Evolutionary conservation across 2,797 vertebrate genomes (phyloP).

Genomic region (Philypnodon macrostomus): DNA sequence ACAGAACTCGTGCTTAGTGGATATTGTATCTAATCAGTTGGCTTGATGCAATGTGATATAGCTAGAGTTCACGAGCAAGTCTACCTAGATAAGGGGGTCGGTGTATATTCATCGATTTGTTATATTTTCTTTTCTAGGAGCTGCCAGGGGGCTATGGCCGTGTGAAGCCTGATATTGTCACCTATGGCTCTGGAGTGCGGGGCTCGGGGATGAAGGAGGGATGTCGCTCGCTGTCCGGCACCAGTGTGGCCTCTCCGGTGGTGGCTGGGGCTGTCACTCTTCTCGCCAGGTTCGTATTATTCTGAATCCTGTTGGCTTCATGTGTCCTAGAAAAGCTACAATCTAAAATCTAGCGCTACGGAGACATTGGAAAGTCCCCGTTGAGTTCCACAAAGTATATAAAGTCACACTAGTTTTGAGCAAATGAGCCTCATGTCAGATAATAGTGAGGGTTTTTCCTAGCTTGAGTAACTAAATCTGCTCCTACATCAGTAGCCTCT

Average conservation of each 20-base stretch:
- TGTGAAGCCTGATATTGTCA: conserved; percentile 96
- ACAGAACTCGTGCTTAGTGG: too few relatives aligned
- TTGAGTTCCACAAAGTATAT: background rate
- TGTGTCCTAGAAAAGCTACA: background rate
- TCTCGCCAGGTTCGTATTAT: conserved; percentile 84
- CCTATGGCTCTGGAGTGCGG: conserved; percentile 95
- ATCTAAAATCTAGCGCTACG: background rate
- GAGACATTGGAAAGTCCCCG: conserved; percentile 3
- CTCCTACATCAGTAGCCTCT: conserved; percentile 22
- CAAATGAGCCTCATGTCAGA: background rate
- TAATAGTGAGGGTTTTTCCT: background rate
- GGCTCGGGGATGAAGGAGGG: conserved; percentile 97
- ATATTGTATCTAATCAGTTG: too few relatives aligned
- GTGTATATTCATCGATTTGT: too few relatives aligned
- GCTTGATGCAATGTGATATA: too few relatives aligned
- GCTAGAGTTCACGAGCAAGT: too few relatives aligned
- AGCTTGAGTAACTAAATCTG: conserved; percentile 21
- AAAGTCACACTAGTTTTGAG: conserved; percentile 4
- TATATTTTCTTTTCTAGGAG: conserved; percentile 74
- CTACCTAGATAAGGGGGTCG: too few relatives aligned
- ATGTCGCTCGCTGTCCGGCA: conserved; percentile 94
- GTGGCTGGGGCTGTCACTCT: conserved; percentile 95
- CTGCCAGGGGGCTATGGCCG: conserved; percentile 94
- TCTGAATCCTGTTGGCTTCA: background rate
- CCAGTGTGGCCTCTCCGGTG: conserved; percentile 96